phyloP scores from a whole-genome alignment of 2,888 invertebrate species.

The Drepanosiphum platanoidis region DNA sequence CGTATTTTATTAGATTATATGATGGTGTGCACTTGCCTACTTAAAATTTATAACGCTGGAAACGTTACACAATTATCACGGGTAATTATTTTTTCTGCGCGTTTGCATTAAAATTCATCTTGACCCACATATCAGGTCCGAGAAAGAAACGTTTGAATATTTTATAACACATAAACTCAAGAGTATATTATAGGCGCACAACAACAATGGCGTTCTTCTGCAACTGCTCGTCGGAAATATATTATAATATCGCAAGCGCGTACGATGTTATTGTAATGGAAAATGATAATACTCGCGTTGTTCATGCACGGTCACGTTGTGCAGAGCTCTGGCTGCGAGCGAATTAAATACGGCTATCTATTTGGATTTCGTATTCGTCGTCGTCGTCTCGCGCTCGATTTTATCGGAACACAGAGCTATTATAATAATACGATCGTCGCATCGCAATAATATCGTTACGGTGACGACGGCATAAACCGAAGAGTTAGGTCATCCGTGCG shows the following conservation, averaged over 20 bases:
- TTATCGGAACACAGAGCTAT: background rate
- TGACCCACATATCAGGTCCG: conserved; percentile 32
- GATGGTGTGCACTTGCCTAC: no score
- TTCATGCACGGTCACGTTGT: background rate
- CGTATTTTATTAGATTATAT: background rate
- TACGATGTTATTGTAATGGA: background rate
- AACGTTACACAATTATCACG: conserved; percentile 38
- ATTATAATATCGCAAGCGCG: background rate
- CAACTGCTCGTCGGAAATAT: background rate
- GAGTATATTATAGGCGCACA: no score
- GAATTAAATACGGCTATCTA: background rate
- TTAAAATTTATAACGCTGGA: conserved; percentile 27
- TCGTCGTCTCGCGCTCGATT: no score
- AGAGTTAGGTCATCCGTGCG: no score
- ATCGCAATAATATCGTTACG: no score
- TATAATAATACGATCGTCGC: no score
- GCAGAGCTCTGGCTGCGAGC: no score
- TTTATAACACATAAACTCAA: conserved; percentile 1
- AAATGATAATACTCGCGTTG: background rate
- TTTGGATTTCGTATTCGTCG: background rate
- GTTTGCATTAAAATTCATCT: conserved; percentile 34
- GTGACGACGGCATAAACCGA: no score
- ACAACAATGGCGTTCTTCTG: background rate
- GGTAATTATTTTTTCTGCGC: conserved; percentile 26
- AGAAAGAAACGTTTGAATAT: conserved; percentile 35